Evolutionary conservation across 2,113 vertebrate genomes (phyloP).

Genomic region (Phrynocephalus versicolor): DNA sequence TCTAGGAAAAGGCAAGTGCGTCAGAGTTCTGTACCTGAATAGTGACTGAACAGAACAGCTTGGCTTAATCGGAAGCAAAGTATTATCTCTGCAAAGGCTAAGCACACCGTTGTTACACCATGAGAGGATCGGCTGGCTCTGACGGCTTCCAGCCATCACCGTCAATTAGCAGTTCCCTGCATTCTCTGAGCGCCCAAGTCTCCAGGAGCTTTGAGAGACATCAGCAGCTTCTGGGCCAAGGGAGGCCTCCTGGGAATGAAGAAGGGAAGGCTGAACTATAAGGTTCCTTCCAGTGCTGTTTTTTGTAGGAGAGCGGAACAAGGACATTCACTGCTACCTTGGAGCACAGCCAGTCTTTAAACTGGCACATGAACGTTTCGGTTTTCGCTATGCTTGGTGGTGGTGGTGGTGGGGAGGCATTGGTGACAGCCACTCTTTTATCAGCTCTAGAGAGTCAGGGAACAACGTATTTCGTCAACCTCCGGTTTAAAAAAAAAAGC

Average conservation of each 20-base stretch:
- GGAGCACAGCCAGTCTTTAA: not conserved
- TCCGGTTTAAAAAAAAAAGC: not conserved
- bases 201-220: constrained; percentile 59
- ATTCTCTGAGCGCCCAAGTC: constrained; percentile 53
- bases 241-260: not conserved
- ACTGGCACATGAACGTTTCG: not conserved
- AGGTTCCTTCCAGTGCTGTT: not conserved
- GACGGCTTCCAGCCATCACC: constrained; percentile 64
- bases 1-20: constrained; percentile 63
- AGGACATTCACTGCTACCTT: not conserved
- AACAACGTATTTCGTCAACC: not conserved
- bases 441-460: not conserved
- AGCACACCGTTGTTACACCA: constrained; percentile 39
- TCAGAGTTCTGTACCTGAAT: constrained; percentile 57
- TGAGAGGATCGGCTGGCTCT: constrained; percentile 52
- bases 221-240: not conserved
- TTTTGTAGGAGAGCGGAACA: not conserved
- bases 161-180: constrained; percentile 64
- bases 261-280: not conserved
- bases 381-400: not conserved
- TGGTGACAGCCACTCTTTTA: not conserved
- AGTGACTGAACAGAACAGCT: constrained; percentile 52
- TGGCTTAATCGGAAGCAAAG: constrained; percentile 60
- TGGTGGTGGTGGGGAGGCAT: not conserved
- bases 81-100: constrained; percentile 58